These are phyloP conservation scores for Hipposideros armiger DNA, from an alignment of 2,113 vertebrate genomes.

Conservation along the genomic window DNA sequence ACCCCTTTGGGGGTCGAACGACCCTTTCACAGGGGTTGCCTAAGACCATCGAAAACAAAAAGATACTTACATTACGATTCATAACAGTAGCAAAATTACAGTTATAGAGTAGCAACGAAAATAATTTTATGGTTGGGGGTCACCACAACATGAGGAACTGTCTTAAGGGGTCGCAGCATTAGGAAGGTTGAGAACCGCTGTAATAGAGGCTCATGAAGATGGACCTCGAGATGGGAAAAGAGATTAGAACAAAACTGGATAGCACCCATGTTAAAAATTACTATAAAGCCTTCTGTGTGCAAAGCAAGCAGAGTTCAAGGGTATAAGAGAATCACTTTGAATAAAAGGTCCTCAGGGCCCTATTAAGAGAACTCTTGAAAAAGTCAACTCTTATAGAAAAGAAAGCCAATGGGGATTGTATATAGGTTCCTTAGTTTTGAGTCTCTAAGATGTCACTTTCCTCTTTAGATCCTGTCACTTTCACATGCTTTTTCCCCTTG, in stretches of 20 bases:
- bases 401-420: not conserved
- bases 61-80: too few species aligned
- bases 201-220: not conserved
- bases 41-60: too few species aligned
- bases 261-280: not conserved
- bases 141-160: too few species aligned
- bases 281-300: not conserved
- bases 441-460: not conserved
- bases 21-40: too few species aligned
- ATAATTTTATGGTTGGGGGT: too few species aligned
- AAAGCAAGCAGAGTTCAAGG: not conserved
- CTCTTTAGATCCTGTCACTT: not conserved
- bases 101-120: too few species aligned
- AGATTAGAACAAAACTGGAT: not conserved
- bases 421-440: not conserved
- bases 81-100: too few species aligned
- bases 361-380: not conserved
- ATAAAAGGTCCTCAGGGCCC: not conserved
- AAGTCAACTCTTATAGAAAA: not conserved
- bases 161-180: too few species aligned
- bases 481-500: not conserved
- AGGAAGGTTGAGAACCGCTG: too few species aligned
- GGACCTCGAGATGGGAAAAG: not conserved
- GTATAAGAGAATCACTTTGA: not conserved
- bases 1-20: too few species aligned